phyloP scores from a whole-genome alignment of 2,797 vertebrate species.

The Lerista edwardsae region DNA sequence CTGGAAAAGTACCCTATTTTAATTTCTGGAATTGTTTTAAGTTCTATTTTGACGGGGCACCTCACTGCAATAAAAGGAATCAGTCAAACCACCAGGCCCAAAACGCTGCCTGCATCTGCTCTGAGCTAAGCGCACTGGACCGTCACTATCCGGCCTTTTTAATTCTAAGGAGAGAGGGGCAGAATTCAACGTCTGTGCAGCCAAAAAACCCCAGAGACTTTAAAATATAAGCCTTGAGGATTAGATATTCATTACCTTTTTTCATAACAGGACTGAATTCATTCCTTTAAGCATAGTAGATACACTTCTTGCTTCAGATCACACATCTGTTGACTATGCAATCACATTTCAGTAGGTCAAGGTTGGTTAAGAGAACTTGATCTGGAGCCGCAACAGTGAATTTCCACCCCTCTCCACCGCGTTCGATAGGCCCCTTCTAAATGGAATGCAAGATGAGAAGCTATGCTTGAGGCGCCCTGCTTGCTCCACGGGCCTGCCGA shows the following conservation, averaged over 20 bases:
- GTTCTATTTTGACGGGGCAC: too few relatives aligned
- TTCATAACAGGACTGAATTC: slow-evolving; percentile 26
- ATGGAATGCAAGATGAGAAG: accelerated
- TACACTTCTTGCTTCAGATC: slow-evolving; percentile 4
- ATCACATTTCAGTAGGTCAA: slow-evolving; percentile 1
- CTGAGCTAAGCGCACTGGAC: background rate
- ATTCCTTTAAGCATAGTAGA: slow-evolving; percentile 14
- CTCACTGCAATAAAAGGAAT: background rate
- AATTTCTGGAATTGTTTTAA: too few relatives aligned
- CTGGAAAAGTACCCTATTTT: too few relatives aligned
- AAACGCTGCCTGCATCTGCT: background rate
- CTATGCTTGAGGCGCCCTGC: background rate
- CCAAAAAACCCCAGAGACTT: background rate
- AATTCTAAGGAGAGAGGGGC: background rate
- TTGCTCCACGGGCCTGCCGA: background rate
- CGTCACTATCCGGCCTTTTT: background rate
- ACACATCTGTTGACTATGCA: slow-evolving; percentile 5
- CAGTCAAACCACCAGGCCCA: background rate
- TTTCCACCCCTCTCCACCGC: accelerated
- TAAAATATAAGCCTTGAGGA: slow-evolving; percentile 20
- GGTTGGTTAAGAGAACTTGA: slow-evolving; percentile 21
- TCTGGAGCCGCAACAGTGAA: background rate
- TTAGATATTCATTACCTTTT: slow-evolving; percentile 32
- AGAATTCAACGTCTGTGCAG: background rate
- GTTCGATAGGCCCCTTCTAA: accelerated